Percentiles rank a stretch among this genome's conserved stretches.
Conservation (phyloP, 2,888 invertebrate genomes). For the Lasioglossum marginatum region DNA sequence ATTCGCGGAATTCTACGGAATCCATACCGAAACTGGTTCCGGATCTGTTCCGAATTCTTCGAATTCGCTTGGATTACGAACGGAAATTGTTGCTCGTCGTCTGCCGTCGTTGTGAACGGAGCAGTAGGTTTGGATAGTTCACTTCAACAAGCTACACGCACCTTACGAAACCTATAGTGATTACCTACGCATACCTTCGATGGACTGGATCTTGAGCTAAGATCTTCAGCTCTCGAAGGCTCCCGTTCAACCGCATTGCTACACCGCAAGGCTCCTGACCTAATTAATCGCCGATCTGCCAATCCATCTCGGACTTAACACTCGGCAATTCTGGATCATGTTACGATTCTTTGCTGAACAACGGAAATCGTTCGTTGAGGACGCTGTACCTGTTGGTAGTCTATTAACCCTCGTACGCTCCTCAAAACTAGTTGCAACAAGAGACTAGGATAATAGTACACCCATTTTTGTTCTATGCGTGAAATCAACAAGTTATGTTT, state of each 20-base stretch:
- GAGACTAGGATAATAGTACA: no score
- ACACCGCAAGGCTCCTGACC: constrained; percentile 68
- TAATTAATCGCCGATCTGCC: constrained; percentile 65
- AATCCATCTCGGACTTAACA: constrained; percentile 43
- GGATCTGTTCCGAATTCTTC: neutral
- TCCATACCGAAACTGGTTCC: neutral
- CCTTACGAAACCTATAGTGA: neutral
- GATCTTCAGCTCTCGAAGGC: constrained; percentile 64
- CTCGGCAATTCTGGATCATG: constrained; percentile 11
- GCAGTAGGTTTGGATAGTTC: neutral
- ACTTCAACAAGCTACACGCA: neutral
- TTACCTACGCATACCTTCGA: constrained; percentile 36
- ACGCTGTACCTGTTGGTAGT: neutral
- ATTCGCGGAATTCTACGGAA: neutral
- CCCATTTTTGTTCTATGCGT: no score
- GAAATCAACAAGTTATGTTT: no score
- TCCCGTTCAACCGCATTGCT: constrained; percentile 61
- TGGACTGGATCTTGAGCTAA: constrained; percentile 54
- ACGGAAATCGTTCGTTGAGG: neutral
- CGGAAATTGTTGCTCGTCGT: neutral
- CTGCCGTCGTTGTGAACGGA: neutral
- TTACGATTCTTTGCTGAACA: neutral
- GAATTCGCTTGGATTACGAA: neutral
- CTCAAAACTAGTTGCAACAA: no score
- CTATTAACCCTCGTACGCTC: no score